Evolutionary conservation across 2,113 vertebrate species (phyloP), one percentile per base, ranked within the genome.

Genomic region (Labeo catla): DNA sequence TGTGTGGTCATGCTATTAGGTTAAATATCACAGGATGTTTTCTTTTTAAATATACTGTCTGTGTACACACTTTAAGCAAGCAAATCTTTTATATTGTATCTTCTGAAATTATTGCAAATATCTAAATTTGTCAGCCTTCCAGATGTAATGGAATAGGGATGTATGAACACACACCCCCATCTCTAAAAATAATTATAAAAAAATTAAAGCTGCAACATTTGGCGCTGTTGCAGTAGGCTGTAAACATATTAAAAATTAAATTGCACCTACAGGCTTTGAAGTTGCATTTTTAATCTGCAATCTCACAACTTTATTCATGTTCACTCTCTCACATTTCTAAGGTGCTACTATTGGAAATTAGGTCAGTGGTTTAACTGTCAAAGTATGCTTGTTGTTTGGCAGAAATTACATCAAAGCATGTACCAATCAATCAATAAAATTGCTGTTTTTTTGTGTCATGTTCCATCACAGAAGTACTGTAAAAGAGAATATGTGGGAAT

Each of bases 171-270:
- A 45, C 91, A 89, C 87, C 90, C 83, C 90, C 84, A 76, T 78
- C 87, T 82, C 87, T 86, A 34, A 87, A 88, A 90, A 91, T 88
- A 84, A 88, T 93, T 86, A 90, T 93, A 91, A 85, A 84, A 89
- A 86, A 93, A 89, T 88, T 90, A 87, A 88, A 93, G 88, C 89
- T 90, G 84, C 86, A 91, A 91, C 89, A 93, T 90, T 90, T 91
- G 89, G 87, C 86, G 87, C 87, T 89, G 90, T 74, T 86, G 88
- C 91, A 90, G 88, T 89, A 91, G 88, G 91, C 92, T 93, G 93
- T 93, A 93, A 94, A 94, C 93, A 93, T 91, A 94, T 94, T 93
- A 92, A 93, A 93, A 91, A 93, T 93, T 91, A 84, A 93, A 93
- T 92, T 90, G 90, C 86, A 93, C 92, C 91, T 93, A 93, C 91